Evolutionary conservation across 2,797 vertebrate genomes (phyloP).

Genomic region (Cynopterus sphinx): DNA sequence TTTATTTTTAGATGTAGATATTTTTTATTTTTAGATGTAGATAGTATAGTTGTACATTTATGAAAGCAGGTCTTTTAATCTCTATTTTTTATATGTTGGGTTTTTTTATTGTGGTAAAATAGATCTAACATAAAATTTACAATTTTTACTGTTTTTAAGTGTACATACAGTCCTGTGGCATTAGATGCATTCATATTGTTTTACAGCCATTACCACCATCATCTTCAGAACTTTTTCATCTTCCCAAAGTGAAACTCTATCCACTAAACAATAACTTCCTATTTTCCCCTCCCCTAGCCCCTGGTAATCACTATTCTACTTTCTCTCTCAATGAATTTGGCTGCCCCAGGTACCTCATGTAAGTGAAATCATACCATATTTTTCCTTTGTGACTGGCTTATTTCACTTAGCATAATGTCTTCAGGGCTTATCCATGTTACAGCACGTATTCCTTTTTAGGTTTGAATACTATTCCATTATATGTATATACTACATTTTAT

Average conservation of each 20-base stretch:
- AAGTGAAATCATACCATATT: background rate
- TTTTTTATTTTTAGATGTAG: background rate
- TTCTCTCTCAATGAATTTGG: background rate
- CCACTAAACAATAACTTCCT: background rate
- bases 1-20: background rate
- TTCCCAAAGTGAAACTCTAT: background rate
- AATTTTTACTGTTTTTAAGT: background rate
- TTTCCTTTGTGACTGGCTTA: background rate
- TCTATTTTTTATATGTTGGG: background rate
- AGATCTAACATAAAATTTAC: background rate
- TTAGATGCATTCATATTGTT: background rate
- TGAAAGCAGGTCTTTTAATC: background rate
- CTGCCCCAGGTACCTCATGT: background rate
- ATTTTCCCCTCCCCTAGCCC: background rate
- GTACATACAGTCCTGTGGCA: background rate
- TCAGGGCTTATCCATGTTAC: background rate
- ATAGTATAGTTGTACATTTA: background rate
- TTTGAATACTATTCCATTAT: background rate
- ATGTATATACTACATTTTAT: background rate
- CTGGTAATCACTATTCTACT: background rate
- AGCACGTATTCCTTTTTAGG: background rate
- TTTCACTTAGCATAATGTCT: background rate
- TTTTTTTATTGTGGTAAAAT: background rate
- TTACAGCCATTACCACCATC: background rate
- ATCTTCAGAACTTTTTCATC: background rate